Conservation (phyloP, 2,113 vertebrate species). For the Martes martes region DNA sequence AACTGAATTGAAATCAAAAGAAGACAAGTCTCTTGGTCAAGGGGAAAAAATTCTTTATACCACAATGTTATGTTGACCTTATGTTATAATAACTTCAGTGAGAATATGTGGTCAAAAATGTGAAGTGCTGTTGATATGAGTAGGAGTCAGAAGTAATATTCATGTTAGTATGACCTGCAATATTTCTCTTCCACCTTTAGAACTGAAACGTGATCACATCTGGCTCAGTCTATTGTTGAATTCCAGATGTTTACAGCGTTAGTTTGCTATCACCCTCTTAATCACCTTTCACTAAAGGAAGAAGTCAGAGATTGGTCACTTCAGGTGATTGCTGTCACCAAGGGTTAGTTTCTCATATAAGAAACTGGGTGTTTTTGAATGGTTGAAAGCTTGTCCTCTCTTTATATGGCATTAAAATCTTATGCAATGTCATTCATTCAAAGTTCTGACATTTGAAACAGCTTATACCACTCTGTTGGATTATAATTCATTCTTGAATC, state of each 20-base stretch:
- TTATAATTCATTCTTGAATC: slow-evolving; percentile 16
- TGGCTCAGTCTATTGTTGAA: neutral
- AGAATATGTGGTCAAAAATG: neutral
- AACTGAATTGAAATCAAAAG: neutral
- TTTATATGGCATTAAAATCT: slow-evolving; percentile 31
- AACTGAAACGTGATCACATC: slow-evolving; percentile 36
- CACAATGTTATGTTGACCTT: neutral
- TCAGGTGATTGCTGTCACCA: neutral
- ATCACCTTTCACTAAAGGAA: slow-evolving; percentile 6
- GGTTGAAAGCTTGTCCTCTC: neutral
- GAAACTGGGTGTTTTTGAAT: slow-evolving; percentile 29
- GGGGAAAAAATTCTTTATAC: neutral
- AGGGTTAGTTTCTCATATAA: neutral
- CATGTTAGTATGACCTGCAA: neutral
- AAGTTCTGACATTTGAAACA: slow-evolving; percentile 25
- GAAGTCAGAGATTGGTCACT: neutral
- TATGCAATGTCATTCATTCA: neutral
- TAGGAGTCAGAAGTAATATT: neutral
- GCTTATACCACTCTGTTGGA: neutral
- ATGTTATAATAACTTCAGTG: neutral
- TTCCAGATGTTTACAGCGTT: slow-evolving; percentile 47
- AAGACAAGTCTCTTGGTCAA: neutral
- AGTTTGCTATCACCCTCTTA: neutral
- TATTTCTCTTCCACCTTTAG: slow-evolving; percentile 21
- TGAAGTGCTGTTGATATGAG: neutral